Base-by-base conservation (phyloP, 1,140 invertebrate genomes). In the Contarinia nasturtii region DNA sequence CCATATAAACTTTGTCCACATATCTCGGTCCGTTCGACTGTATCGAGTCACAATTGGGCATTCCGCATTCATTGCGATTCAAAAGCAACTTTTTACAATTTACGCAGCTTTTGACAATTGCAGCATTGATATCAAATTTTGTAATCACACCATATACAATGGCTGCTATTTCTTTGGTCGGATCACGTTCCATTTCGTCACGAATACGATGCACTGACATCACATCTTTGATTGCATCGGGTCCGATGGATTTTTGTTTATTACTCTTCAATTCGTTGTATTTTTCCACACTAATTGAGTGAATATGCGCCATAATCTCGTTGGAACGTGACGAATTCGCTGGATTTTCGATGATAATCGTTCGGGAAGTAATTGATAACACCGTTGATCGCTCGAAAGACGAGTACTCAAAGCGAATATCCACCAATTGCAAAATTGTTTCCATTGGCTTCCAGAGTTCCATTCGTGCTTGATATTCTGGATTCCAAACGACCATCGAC, bases 361-460 rank as follows among this genome's bases (percentile, higher is more conserved):
- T 64, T 20, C 59, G 52, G 22, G 52, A 50, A 5, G 57, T 54
- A 15, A 61, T 51, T 18, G 51, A 54, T 1, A 65, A 57, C 2
- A 57, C 51, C 8, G 59, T 53, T 4, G 55, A 50, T 47, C 57
- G 54, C 27, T 59, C 52, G 48, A 60, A 70, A 15, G 51, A 51
- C 0, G 65, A 66, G 52, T 63, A 64, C 1, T 56, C 54, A 19
- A 67, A 52, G 10, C 58, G 57, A n/a, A 67, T 54, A 52, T 71
- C 68, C 12, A 69, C 64, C 7, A 72, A 50, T 51, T 70, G 68
- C 0, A 72, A 46, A 22, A 68, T 53, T 12, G 68, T 70, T 33
- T 59, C 53, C 27, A 57, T 52, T 4, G 66, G 60, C 44, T 58
- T 58, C 69, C 69, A 72, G 7, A 37, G 45, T 5, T 51, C 46